These are phyloP conservation scores for Charadrius vociferus DNA, from an alignment of 2,113 vertebrate genomes.

Conservation along the genomic window DNA sequence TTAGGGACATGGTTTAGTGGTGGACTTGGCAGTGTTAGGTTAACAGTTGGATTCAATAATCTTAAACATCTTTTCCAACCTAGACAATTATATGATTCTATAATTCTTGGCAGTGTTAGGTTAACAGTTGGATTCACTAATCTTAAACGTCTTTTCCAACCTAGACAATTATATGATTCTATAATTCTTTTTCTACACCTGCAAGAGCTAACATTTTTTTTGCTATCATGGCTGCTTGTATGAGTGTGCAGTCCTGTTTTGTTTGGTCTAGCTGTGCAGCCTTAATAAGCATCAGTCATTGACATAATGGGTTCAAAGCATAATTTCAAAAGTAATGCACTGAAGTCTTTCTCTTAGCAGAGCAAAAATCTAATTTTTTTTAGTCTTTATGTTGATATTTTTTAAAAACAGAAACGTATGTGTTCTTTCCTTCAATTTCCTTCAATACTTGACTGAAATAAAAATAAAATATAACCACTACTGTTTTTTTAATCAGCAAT, in stretches of 20 bases:
- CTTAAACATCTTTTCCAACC: too few relatives aligned
- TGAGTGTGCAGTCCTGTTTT: background rate
- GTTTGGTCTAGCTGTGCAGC: background rate
- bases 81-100: too few relatives aligned
- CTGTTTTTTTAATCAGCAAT: fast-evolving
- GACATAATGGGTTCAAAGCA: background rate
- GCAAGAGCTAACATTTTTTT: background rate
- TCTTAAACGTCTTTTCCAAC: background rate
- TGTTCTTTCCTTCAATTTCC: background rate
- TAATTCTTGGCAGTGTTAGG: background rate
- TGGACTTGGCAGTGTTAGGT: too few relatives aligned
- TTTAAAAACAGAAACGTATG: fast-evolving
- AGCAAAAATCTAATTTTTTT: background rate
- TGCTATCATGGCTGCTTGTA: background rate
- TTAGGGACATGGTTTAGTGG: background rate
- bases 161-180: background rate
- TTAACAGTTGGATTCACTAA: background rate
- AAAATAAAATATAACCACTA: background rate
- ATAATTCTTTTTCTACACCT: background rate
- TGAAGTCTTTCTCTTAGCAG: background rate
- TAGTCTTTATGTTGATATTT: background rate
- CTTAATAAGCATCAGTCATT: background rate
- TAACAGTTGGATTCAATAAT: too few relatives aligned
- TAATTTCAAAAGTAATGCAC: background rate
- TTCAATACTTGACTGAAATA: background rate